A percentile compares a stretch with the other conserved stretches of the same genome.
These are phyloP conservation scores for Ceyx margarethae DNA, from an alignment of 2,113 vertebrate species.

Conservation along the genomic window DNA sequence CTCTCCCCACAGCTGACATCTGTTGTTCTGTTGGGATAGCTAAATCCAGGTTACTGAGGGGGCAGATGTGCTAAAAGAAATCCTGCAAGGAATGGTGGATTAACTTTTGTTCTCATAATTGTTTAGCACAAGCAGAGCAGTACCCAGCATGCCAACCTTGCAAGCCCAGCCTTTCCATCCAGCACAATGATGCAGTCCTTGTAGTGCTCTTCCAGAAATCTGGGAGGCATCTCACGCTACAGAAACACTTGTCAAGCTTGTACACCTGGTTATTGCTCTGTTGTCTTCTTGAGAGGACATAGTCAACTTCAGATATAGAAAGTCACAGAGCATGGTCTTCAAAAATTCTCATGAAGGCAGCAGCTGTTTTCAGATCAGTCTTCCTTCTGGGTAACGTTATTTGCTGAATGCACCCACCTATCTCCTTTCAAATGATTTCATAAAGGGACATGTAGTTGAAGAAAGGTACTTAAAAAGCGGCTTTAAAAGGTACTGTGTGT, in stretches of 20 bases:
- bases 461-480: background rate
- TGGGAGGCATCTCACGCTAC: background rate
- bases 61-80: background rate
- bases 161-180: background rate
- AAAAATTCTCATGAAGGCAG: background rate
- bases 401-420: background rate
- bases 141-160: too few species aligned
- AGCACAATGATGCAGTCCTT: background rate
- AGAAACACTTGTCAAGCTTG: background rate
- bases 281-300: background rate
- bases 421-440: background rate
- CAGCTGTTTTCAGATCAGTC: background rate
- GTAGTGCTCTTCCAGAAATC: too few species aligned
- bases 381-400: background rate
- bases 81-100: fast-evolving
- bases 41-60: background rate
- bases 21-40: background rate
- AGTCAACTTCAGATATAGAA: background rate
- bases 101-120: background rate
- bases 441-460: background rate
- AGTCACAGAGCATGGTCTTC: background rate
- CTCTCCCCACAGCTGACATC: background rate
- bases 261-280: background rate
- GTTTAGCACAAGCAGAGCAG: background rate
- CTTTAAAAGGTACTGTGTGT: background rate